Base-by-base conservation (phyloP, 2,113 vertebrate genomes). In the Emydura subglobosa region DNA sequence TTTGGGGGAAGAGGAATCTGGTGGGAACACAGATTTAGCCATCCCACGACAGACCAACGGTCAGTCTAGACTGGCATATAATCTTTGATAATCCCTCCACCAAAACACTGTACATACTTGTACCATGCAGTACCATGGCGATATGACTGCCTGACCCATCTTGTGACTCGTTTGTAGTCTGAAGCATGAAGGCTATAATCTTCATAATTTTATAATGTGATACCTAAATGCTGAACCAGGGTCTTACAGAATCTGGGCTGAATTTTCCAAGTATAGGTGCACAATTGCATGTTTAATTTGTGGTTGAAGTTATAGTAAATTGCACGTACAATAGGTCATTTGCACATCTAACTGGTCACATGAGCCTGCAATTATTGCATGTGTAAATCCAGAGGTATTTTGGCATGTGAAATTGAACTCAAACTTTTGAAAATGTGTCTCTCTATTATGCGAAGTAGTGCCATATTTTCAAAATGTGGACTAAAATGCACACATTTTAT, bases 71-170 rank as follows among this genome's bases (percentile, higher is more conserved):
- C 44, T 89, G 78, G 82, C 50, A 11, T 0, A 0, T 0, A 17
- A 57, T 86, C 90, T 91, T 87, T 93, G 88, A 50, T 89, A 85
- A 79, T 91, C 82, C 44, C 83, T 44, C 88, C 89, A 89, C 57
- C 79, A 57, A 39, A 49, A 47, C 42, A 29, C 17, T 47, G 74
- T 10, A 47, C 39, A 44, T 78, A 76, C 22, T 76, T 76, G 24
- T 47, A 47, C 42, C 72, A 24, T 44, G 24, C 42, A 27, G 22
- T 78, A 47, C 12, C 12, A 27, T 14, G 74, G 24, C 27, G 25
- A 27, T 44, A 29, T 27, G 74, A 78, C 25, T 47, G 22, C 24
- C 24, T 78, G 74, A 78, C 24, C 2, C 85, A 34, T 0, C 72
- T 88, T 82, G 39, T 82, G 80, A 87, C 47, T 25, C 8, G 1